Percentiles rank a stretch among this genome's conserved stretches.
Evolutionary conservation across 2,888 invertebrate genomes (phyloP).

Genomic region (Synanthedon myopaeformis): DNA sequence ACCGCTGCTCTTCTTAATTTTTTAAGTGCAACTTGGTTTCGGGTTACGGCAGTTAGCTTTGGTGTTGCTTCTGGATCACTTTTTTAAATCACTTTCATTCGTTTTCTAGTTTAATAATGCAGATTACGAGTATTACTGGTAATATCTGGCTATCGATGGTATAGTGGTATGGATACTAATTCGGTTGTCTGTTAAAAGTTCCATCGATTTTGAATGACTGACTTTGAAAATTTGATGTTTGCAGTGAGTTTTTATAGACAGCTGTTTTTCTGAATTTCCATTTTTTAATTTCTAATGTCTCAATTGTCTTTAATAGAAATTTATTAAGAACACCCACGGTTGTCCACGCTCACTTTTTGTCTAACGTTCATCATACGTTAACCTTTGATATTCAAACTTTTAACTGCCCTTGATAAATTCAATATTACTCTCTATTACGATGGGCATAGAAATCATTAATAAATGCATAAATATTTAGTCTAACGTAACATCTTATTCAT

Average conservation of each 20-base stretch:
- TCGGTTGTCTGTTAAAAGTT: no score
- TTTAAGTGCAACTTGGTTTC: constrained; percentile 50
- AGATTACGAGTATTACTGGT: neutral
- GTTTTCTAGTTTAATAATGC: neutral
- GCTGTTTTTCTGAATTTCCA: no score
- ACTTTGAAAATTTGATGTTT: no score
- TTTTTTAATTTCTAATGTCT: no score
- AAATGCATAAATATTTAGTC: neutral
- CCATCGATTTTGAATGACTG: no score
- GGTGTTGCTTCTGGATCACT: constrained; percentile 30
- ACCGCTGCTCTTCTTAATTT: constrained; percentile 52
- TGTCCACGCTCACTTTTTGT: neutral
- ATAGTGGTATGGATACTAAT: neutral
- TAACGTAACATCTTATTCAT: constrained; percentile 42
- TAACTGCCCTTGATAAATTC: constrained; percentile 27
- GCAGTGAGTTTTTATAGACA: no score
- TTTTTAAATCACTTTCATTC: constrained; percentile 16
- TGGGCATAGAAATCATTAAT: constrained; percentile 18
- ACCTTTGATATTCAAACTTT: constrained; percentile 54
- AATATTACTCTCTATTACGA: constrained; percentile 34
- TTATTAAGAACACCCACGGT: constrained; percentile 8
- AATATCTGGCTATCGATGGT: neutral
- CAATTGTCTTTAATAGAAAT: constrained; percentile 6
- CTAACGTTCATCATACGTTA: constrained; percentile 24
- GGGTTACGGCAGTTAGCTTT: constrained; percentile 35